Percentiles rank a stretch among this genome's conserved stretches.
Evolutionary conservation across 1,140 invertebrate genomes (phyloP).

Genomic region (Elysia chlorotica): DNA sequence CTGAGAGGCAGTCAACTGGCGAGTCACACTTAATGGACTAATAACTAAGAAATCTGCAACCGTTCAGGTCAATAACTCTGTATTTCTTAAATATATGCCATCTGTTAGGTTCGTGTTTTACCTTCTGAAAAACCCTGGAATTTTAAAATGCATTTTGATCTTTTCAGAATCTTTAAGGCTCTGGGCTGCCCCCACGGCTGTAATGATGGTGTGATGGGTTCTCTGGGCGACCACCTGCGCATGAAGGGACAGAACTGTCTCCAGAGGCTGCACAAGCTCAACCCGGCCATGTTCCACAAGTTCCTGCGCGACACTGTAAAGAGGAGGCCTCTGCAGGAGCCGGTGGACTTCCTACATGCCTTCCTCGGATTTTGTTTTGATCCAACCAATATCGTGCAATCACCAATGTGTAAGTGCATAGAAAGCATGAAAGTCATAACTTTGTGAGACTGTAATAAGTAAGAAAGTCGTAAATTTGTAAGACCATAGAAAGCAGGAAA

Average conservation of each 20-base stretch:
- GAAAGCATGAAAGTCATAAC: no score
- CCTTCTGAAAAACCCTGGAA: no score
- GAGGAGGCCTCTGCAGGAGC: constrained; percentile 76
- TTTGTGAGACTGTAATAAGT: no score
- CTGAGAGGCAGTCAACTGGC: no score
- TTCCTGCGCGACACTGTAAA: constrained; percentile 82
- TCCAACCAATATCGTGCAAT: constrained; percentile 67
- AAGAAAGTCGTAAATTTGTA: no score
- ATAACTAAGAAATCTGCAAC: no score
- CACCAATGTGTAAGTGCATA: constrained; percentile 27
- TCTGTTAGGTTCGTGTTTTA: no score
- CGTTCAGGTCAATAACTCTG: no score
- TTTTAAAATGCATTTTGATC: no score
- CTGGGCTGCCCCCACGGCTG: constrained; percentile 93
- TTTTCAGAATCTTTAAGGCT: constrained; percentile 77
- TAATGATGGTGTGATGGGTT: constrained; percentile 76
- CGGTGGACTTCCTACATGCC: constrained; percentile 93
- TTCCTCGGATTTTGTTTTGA: constrained; percentile 95
- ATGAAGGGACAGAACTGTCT: constrained; percentile 86
- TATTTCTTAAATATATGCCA: no score
- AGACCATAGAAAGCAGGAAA: no score
- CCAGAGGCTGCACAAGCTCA: constrained; percentile 69
- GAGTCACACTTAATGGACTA: no score
- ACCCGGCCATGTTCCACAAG: constrained; percentile 66
- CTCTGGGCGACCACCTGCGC: constrained; percentile 68